Evolutionary conservation across 1,140 invertebrate species (phyloP).

Genomic region (Orchestia grillus): DNA sequence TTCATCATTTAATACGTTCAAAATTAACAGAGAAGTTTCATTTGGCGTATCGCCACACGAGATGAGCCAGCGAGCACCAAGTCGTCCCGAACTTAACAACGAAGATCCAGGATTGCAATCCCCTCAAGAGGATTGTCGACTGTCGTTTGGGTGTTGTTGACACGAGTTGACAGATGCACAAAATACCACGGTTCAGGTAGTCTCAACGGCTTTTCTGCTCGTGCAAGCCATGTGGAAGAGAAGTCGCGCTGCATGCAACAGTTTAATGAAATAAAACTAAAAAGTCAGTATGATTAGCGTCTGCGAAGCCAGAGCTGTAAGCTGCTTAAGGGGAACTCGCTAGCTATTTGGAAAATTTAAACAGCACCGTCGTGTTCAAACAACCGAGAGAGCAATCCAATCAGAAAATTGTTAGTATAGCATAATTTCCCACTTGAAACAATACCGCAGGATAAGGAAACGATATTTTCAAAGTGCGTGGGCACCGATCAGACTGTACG

Average conservation of each 20-base stretch:
- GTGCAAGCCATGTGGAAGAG: neutral
- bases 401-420: no score
- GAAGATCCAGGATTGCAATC: neutral
- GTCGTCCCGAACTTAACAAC: neutral
- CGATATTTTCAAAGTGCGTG: no score
- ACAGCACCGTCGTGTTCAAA: neutral
- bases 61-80: neutral
- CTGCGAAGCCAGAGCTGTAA: neutral
- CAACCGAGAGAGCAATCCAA: no score
- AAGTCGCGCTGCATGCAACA: neutral
- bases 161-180: neutral
- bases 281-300: neutral
- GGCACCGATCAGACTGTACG: no score
- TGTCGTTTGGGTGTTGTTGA: neutral
- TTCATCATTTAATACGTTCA: neutral
- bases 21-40: neutral
- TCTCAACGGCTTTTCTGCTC: neutral
- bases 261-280: neutral
- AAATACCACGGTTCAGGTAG: neutral
- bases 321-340: neutral
- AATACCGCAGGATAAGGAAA: no score
- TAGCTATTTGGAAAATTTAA: neutral
- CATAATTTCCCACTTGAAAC: no score
- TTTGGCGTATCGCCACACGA: neutral
- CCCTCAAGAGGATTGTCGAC: neutral